phyloP scores from a whole-genome alignment of 2,888 invertebrate species.

The Rhagium mordax region DNA sequence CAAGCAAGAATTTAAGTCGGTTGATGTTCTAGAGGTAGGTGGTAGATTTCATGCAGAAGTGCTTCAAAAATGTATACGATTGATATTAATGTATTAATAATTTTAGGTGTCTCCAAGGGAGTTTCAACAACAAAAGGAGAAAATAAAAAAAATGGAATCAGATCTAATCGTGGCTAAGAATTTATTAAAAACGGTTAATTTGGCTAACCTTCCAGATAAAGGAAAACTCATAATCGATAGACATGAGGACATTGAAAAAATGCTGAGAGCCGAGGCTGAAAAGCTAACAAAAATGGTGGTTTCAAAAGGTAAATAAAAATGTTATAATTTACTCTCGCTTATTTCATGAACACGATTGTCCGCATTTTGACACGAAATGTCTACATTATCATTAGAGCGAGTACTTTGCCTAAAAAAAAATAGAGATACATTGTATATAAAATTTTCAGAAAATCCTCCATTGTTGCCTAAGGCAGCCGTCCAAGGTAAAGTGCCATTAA shows the following conservation, averaged over 20 bases:
- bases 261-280: slow-evolving; percentile 70
- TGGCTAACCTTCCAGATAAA: slow-evolving; percentile 75
- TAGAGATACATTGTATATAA: no score
- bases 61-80: no score
- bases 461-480: background rate
- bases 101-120: slow-evolving; percentile 38
- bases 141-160: slow-evolving; percentile 43
- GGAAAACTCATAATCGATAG: slow-evolving; percentile 74
- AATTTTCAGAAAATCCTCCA: slow-evolving; percentile 10
- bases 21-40: slow-evolving; percentile 7
- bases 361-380: no score
- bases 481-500: slow-evolving; percentile 46
- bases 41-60: no score
- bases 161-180: slow-evolving; percentile 48
- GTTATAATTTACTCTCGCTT: no score
- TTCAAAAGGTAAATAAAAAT: slow-evolving; percentile 47
- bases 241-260: slow-evolving; percentile 69
- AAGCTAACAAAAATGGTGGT: slow-evolving; percentile 73
- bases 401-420: no score
- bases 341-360: no score
- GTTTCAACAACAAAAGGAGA: slow-evolving; percentile 33
- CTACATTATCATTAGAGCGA: no score
- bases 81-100: no score
- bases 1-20: background rate
- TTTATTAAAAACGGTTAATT: slow-evolving; percentile 60